A percentile compares a stretch with the other conserved stretches of the same genome.
Conservation (phyloP, 2,888 invertebrate species). For the Megalurothrips usitatus region DNA sequence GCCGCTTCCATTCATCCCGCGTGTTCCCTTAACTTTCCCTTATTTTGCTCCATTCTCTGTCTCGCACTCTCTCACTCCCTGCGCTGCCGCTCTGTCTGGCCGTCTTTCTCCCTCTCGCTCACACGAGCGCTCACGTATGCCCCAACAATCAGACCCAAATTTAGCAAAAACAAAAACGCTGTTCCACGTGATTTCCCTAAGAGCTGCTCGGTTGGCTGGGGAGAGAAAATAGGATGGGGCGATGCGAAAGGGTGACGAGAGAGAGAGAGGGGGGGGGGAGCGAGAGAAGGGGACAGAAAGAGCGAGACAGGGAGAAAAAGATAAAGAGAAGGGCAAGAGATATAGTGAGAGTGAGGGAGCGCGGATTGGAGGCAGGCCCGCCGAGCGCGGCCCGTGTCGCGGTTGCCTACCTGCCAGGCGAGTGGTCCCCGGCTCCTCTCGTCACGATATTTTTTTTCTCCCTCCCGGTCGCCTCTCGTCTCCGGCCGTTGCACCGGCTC, state of each 20-base stretch:
- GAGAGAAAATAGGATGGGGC: not conserved
- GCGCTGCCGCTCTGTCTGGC: not conserved
- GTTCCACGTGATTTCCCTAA: constrained; percentile 19
- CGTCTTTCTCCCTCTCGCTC: not conserved
- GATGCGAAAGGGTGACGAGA: not conserved
- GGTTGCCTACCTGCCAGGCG: not conserved
- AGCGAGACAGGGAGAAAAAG: not conserved
- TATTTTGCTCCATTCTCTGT: not conserved
- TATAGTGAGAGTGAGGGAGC: not conserved
- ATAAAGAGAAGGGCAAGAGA: not conserved
- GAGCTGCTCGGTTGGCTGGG: not conserved
- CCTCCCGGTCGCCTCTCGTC: too few species aligned
- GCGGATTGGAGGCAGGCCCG: not conserved
- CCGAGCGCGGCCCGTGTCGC: not conserved
- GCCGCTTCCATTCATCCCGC: too few species aligned
- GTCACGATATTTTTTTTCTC: not conserved
- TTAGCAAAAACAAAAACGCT: constrained; percentile 23
- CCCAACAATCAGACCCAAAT: constrained; percentile 19
- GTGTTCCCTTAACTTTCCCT: not conserved
- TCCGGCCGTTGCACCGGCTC: too few species aligned
- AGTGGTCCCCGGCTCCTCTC: not conserved
- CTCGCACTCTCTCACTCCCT: constrained; percentile 5
- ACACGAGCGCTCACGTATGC: not conserved
- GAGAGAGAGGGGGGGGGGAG: not conserved
- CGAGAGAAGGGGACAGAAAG: not conserved